phyloP scores from a whole-genome alignment of 2,113 vertebrate genomes.

The Neopipo cinnamomea region DNA sequence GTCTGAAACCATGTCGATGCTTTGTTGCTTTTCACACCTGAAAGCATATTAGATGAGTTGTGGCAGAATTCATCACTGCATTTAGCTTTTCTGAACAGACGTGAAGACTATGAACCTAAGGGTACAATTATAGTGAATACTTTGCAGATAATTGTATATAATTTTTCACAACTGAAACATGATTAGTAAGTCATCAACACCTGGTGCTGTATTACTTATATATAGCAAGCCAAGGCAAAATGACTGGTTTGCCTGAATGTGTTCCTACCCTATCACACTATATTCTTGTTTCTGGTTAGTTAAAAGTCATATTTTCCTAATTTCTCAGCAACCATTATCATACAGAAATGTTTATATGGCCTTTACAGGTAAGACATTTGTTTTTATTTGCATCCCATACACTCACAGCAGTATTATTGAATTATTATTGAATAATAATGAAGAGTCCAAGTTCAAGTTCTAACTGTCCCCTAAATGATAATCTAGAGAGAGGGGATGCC shows the following conservation, averaged over 20 bases:
- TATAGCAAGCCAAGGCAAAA: background rate
- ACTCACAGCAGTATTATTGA: background rate
- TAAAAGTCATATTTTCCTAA: background rate
- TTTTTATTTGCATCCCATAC: background rate
- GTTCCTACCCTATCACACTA: background rate
- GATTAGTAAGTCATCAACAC: conserved; percentile 43
- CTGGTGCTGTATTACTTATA: background rate
- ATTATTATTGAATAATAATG: background rate
- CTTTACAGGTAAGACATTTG: background rate
- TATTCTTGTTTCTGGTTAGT: background rate
- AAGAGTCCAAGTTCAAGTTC: background rate
- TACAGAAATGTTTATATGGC: background rate
- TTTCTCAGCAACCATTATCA: background rate
- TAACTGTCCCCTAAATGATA: background rate
- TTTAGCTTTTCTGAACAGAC: conserved; percentile 33
- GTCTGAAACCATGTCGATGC: conserved; percentile 24
- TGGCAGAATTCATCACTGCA: background rate
- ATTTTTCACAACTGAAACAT: conserved; percentile 43
- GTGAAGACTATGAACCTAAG: conserved; percentile 13
- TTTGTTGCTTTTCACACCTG: conserved; percentile 19
- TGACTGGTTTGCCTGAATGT: background rate
- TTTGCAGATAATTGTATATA: conserved; percentile 29
- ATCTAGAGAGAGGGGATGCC: background rate
- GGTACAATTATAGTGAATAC: background rate
- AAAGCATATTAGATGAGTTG: background rate